A percentile compares a stretch with the other conserved stretches of the same genome.
phyloP scores from a whole-genome alignment of 2,113 vertebrate genomes.

The Stegastes partitus region DNA sequence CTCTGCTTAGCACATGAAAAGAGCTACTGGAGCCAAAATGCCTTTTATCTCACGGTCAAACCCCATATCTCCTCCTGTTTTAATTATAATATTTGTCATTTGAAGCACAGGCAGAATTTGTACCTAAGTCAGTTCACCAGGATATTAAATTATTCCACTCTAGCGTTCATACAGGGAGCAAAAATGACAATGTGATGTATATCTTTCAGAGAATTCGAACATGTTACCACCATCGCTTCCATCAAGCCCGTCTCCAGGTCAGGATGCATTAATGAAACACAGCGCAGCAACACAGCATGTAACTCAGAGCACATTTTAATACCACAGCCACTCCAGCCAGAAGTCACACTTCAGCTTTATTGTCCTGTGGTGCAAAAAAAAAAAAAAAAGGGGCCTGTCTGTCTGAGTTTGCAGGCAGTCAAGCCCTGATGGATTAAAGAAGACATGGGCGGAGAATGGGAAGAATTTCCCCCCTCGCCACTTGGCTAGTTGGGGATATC shows the following conservation, averaged over 20 bases:
- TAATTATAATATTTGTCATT: conserved; percentile 63
- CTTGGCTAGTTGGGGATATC: conserved; percentile 52
- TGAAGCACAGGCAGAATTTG: conserved; percentile 21
- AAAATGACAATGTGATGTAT: conserved; percentile 5
- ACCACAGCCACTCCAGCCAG: not conserved
- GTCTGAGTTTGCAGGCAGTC: conserved; percentile 42
- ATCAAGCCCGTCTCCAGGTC: not conserved
- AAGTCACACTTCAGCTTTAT: conserved; percentile 6
- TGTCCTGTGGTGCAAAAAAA: conserved; percentile 11
- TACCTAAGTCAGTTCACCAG: conserved; percentile 12
- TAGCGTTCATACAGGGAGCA: not conserved
- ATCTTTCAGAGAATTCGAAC: conserved; percentile 16
- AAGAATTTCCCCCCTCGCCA: conserved; percentile 30
- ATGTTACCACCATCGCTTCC: not conserved
- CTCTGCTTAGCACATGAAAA: conserved; percentile 52
- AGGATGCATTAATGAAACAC: not conserved
- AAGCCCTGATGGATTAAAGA: conserved; percentile 52
- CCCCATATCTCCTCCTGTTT: conserved; percentile 39
- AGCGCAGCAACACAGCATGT: conserved; percentile 1
- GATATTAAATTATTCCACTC: conserved; percentile 40
- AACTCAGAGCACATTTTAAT: conserved; percentile 20
- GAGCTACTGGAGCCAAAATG: conserved; percentile 47
- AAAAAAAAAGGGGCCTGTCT: conserved; percentile 15
- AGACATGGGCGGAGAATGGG: conserved; percentile 34
- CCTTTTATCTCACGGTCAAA: conserved; percentile 49